phyloP scores from a whole-genome alignment of 2,113 vertebrate species.

The Leucopsar rothschildi region DNA sequence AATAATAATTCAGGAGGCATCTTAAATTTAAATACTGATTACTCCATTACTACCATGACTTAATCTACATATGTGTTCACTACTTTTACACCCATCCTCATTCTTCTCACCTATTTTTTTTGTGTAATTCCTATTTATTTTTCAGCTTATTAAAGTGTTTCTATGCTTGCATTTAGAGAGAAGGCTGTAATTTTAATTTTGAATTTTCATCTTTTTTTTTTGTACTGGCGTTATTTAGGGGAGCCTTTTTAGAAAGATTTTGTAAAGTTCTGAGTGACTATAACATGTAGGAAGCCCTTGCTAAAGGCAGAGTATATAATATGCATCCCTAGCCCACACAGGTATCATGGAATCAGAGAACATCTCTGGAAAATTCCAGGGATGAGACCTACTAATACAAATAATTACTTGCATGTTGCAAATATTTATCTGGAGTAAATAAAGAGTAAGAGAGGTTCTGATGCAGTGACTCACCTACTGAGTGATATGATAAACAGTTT shows the following conservation, averaged over 20 bases:
- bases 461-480: neutral
- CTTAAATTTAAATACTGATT: neutral
- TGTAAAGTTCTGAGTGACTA: neutral
- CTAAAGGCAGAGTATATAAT: neutral
- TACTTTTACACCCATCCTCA: neutral
- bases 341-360: neutral
- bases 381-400: neutral
- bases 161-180: neutral
- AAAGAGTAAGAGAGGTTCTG: neutral
- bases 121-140: neutral
- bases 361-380: neutral
- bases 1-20: neutral
- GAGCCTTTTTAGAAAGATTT: neutral
- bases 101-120: neutral
- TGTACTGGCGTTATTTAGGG: neutral
- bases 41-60: neutral
- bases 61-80: neutral
- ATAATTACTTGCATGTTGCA: constrained; percentile 19
- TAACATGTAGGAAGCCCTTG: neutral
- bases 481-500: neutral
- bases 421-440: constrained; percentile 20
- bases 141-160: neutral
- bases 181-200: neutral
- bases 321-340: neutral
- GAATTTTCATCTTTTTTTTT: neutral